These are phyloP conservation scores for Malurus splendens DNA, from an alignment of 2,797 vertebrate genomes.

Conservation along the genomic window DNA sequence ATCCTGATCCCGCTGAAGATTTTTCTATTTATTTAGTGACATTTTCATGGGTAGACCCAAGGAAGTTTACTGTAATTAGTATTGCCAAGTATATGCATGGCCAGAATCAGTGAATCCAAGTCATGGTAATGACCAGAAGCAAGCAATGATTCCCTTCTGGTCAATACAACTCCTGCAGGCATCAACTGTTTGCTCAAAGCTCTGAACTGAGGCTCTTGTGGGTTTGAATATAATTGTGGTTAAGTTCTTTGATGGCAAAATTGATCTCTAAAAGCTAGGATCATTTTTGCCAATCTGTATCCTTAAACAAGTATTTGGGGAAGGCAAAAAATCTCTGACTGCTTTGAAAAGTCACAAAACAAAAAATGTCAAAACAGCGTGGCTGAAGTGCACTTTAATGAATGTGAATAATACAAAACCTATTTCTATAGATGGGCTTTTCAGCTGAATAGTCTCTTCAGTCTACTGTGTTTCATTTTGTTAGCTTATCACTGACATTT, in stretches of 20 bases:
- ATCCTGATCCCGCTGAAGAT: neutral
- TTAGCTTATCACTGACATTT: conserved; percentile 67
- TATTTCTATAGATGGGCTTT: conserved; percentile 46
- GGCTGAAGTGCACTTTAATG: conserved; percentile 14
- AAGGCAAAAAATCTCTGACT: neutral
- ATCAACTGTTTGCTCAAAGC: fast-evolving
- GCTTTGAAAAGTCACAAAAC: neutral
- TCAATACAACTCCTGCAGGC: neutral
- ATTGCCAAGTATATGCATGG: fast-evolving
- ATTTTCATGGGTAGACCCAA: neutral
- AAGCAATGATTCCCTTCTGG: neutral
- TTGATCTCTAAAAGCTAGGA: neutral
- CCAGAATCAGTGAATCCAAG: neutral
- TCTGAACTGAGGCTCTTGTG: neutral
- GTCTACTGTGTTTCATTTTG: conserved; percentile 47
- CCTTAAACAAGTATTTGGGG: neutral
- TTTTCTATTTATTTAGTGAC: neutral
- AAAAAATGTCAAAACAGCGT: conserved; percentile 14
- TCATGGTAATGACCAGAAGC: neutral
- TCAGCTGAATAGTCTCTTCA: conserved; percentile 39
- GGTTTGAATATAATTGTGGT: neutral
- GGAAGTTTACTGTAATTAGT: neutral
- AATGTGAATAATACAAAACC: neutral
- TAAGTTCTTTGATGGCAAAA: neutral
- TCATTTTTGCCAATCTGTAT: neutral